Percentiles rank a stretch among this genome's conserved stretches.
phyloP scores from a whole-genome alignment of 2,888 invertebrate genomes.

The Orgyia antiqua region DNA sequence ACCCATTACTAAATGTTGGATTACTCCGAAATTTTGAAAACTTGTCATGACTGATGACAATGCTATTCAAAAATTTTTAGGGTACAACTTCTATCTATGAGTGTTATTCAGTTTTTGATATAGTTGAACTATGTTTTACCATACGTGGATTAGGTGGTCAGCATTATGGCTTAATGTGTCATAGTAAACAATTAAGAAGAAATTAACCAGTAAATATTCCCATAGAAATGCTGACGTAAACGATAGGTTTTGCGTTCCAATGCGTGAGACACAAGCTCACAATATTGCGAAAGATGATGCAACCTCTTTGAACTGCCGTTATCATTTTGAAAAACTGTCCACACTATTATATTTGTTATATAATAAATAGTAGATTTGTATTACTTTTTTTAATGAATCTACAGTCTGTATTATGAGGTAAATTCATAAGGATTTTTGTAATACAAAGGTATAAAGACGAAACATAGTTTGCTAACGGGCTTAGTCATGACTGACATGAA shows the following conservation, averaged over 20 bases:
- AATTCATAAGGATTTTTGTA: neutral
- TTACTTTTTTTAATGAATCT: too few relatives aligned
- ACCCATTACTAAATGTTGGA: too few relatives aligned
- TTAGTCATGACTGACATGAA: slow-evolving; percentile 22
- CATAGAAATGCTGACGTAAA: slow-evolving; percentile 19
- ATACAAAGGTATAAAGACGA: slow-evolving; percentile 15
- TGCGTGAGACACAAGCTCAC: slow-evolving; percentile 3
- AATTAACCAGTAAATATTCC: slow-evolving; percentile 6
- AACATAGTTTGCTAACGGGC: slow-evolving; percentile 1
- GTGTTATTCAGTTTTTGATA: too few relatives aligned
- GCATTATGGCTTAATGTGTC: too few relatives aligned
- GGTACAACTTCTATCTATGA: too few relatives aligned
- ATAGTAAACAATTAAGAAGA: slow-evolving; percentile 3
- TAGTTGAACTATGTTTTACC: too few relatives aligned
- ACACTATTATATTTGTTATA: neutral
- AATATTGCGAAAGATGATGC: slow-evolving; percentile 17
- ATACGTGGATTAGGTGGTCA: too few relatives aligned
- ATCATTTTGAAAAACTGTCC: neutral
- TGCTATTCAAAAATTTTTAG: too few relatives aligned
- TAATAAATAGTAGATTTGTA: neutral
- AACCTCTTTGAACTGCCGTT: slow-evolving; percentile 6
- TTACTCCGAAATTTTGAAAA: too few relatives aligned
- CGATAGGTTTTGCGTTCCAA: slow-evolving; percentile 8
- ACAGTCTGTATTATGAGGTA: neutral
- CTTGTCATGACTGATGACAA: too few relatives aligned